Evolutionary conservation across 1,140 invertebrate genomes (phyloP).

Genomic region (Drosophila cardini): DNA sequence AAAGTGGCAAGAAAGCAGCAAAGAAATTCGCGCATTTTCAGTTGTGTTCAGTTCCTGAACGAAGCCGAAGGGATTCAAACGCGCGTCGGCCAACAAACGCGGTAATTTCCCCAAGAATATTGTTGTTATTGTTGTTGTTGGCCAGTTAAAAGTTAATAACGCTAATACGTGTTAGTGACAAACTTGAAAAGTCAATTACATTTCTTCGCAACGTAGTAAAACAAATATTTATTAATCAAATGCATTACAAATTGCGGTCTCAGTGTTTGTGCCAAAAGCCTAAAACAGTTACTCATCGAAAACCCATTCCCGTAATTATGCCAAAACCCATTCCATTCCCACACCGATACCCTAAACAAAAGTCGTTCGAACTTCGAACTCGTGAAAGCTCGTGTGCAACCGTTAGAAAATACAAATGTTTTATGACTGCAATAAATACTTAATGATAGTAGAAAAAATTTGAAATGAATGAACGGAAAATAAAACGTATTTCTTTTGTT

Average conservation of each 20-base stretch:
- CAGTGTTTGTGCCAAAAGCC: slow-evolving; percentile 5
- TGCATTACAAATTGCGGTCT: neutral
- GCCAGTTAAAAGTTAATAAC: neutral
- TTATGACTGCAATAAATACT: slow-evolving; percentile 8
- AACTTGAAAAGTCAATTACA: slow-evolving; percentile 2
- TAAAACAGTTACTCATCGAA: slow-evolving; percentile 21
- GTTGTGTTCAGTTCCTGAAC: slow-evolving; percentile 66
- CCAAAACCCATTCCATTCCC: neutral
- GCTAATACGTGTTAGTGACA: neutral
- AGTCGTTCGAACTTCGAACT: neutral
- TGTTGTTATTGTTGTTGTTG: slow-evolving; percentile 4
- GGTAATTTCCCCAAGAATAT: slow-evolving; percentile 52
- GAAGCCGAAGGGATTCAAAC: slow-evolving; percentile 81
- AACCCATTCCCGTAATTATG: slow-evolving; percentile 1
- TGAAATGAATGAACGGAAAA: neutral
- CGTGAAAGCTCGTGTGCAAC: neutral
- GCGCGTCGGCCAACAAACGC: slow-evolving; percentile 67
- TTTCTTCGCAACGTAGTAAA: neutral
- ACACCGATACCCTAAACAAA: neutral
- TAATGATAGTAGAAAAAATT: neutral
- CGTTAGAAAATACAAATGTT: slow-evolving; percentile 7
- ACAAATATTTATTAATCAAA: slow-evolving; percentile 13
- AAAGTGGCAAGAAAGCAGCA: slow-evolving; percentile 74
- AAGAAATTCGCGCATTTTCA: slow-evolving; percentile 79
- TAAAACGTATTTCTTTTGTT: neutral